These are phyloP conservation scores for Mormyrus iriodes DNA, from an alignment of 2,113 vertebrate species.

Conservation along the genomic window DNA sequence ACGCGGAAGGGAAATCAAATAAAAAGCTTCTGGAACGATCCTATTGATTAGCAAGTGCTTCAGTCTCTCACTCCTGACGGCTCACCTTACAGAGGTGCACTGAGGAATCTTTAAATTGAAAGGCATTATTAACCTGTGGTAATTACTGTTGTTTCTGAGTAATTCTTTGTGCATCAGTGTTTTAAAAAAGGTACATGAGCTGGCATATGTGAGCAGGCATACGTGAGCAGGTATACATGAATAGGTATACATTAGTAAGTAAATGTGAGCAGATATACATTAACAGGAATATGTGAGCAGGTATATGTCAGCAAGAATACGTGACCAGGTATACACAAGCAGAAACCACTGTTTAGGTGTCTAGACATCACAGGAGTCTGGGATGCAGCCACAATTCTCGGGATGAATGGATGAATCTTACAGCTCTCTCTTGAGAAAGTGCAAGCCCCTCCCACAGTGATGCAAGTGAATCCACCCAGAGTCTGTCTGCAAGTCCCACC, in stretches of 20 bases:
- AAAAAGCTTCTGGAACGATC: background rate
- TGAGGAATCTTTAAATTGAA: background rate
- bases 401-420: background rate
- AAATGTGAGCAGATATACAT: background rate
- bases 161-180: background rate
- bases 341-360: background rate
- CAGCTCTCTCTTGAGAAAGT: background rate
- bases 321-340: background rate
- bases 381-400: background rate
- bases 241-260: too few species aligned
- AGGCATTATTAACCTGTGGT: conserved; percentile 8
- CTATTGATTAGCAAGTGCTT: background rate
- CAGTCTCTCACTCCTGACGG: background rate
- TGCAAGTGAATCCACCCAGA: background rate
- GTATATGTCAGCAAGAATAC: background rate
- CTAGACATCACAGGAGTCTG: background rate
- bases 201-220: background rate
- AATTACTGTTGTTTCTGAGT: background rate
- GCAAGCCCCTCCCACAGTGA: background rate
- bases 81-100: background rate
- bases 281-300: background rate
- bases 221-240: background rate
- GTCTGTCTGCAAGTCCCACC: background rate
- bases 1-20: background rate
- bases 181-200: background rate